Base-by-base conservation (phyloP, 2,113 vertebrate species). In the Rhadina sibilatrix region DNA sequence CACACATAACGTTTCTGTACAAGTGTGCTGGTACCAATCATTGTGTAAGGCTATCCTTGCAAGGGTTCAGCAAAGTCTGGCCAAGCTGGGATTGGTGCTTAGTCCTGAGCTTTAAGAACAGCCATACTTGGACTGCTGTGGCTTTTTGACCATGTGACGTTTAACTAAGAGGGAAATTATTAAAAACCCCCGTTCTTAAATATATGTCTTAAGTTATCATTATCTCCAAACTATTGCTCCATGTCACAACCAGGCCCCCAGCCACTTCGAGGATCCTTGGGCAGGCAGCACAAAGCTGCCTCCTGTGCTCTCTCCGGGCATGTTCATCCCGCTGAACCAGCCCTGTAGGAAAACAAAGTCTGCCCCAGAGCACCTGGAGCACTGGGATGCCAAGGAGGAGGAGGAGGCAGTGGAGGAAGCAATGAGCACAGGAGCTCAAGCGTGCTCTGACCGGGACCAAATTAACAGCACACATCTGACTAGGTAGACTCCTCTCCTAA, bases 221-320 rank as follows among this genome's bases (percentile, higher is more conserved):
- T 66, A 28, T 59, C 85, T 75, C 72, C 68, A 66, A 75, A 63
- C 7, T 37, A 31, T 27, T 44, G 38, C 18, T 74, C 35, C 40
- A 40, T 47, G 38, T 61, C 2, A 4, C 42, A 87, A 57, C 2
- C 7, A 86, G 17, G 52, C n/a, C 63, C 18, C 21, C 65, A 59
- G 50, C 2, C 4, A 1, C 54, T 70, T 52, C 59, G 47, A 61
- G 42, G 46, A 66, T 46, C 56, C 44, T 86, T 0, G 0, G 82
- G n/a, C 78, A 90, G 65, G 25, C 33, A 63, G 54, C 54, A 37
- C 25, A 83, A 46, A 75, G 1, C 10, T 44, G 50, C 28, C 16
- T 60, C 53, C 40, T 0, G 5, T 1, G 2, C 16, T 33, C 21
- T 46, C 52, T 74, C 38, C 18, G 15, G 0, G 0, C 10, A 3